Base-by-base conservation (phyloP, 2,113 vertebrate species). In the Orthochromis malagaraziensis region DNA sequence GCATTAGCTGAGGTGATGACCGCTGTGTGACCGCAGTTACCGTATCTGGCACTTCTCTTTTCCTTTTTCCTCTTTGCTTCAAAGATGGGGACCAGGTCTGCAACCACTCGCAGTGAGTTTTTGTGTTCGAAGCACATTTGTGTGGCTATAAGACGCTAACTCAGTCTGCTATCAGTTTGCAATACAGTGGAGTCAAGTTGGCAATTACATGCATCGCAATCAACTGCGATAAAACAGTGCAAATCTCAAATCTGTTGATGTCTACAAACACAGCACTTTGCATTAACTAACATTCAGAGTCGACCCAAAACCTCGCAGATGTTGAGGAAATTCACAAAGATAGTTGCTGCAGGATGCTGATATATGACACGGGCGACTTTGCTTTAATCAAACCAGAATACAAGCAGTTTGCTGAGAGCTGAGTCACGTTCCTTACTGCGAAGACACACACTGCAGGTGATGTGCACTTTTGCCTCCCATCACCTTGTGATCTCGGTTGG, bases 221-320 rank as follows among this genome's bases (percentile, higher is more conserved):
- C 21, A 73, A 73, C 68, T 47, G 35, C n/a, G 0, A 70, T 70
- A 70, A 70, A 42, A 42, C 3, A 11, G 40, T 19, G 24, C 24
- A 75, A 75, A 47, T 47, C 70, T 29, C 42, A 75, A 19, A 75
- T 47, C 24, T 17, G 1, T 29, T 75, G 24, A 29, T 16, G 9
- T 47, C 24, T 47, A 16, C 70, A 47, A 29, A 47, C 9, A 29
- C 42, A 75, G 68, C 47, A 26, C 21, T 47, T 2, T 0, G 24
- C 68, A 47, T 47, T 73, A 73, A 73, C 40, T 45, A 47, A 47
- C 40, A 75, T 75, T 47, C 68, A 75, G 40, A 75, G 4, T 75
- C 1, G 1, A 11, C 40, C 9, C 38, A 73, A 17, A 26, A 73
- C 38, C 68, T 26, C 38, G 45, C 38, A 45, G 38, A 73, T 24